phyloP scores from a whole-genome alignment of 2,797 vertebrate species.

The Rhinophrynus dorsalis region DNA sequence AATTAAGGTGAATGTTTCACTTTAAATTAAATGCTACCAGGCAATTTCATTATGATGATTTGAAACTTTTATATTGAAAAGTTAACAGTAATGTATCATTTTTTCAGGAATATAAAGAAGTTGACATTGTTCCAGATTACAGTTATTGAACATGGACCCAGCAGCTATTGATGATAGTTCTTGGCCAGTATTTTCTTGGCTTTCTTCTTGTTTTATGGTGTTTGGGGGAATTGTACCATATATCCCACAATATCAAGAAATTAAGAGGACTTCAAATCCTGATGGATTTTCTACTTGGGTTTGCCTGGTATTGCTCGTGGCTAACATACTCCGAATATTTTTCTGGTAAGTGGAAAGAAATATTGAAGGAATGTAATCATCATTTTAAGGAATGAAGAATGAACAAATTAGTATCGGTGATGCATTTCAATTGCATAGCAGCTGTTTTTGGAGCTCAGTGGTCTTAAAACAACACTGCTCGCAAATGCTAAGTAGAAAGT shows the following conservation, averaged over 20 bases:
- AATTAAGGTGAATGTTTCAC: too few relatives aligned
- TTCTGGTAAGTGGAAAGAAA: conserved; percentile 72
- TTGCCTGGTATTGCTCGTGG: conserved; percentile 77
- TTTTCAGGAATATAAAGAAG: neutral
- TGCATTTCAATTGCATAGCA: too few relatives aligned
- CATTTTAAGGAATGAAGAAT: too few relatives aligned
- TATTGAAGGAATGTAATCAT: too few relatives aligned
- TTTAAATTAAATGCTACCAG: neutral
- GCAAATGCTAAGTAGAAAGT: too few relatives aligned
- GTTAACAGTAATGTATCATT: neutral
- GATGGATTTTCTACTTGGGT: conserved; percentile 81
- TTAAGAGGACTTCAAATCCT: conserved; percentile 67
- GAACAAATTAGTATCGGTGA: too few relatives aligned
- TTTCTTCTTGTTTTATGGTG: conserved; percentile 75
- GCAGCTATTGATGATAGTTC: conserved; percentile 60
- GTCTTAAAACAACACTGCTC: too few relatives aligned
- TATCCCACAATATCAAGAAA: conserved; percentile 79
- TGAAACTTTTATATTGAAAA: neutral
- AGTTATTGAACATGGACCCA: conserved; percentile 34
- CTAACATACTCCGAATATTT: conserved; percentile 80
- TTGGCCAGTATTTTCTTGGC: conserved; percentile 69
- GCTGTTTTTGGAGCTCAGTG: too few relatives aligned
- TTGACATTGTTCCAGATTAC: neutral
- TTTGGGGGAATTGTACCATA: conserved; percentile 76
- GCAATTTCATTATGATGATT: neutral